Evolutionary conservation across 2,797 vertebrate species (phyloP).

Genomic region (Octomys mimax): DNA sequence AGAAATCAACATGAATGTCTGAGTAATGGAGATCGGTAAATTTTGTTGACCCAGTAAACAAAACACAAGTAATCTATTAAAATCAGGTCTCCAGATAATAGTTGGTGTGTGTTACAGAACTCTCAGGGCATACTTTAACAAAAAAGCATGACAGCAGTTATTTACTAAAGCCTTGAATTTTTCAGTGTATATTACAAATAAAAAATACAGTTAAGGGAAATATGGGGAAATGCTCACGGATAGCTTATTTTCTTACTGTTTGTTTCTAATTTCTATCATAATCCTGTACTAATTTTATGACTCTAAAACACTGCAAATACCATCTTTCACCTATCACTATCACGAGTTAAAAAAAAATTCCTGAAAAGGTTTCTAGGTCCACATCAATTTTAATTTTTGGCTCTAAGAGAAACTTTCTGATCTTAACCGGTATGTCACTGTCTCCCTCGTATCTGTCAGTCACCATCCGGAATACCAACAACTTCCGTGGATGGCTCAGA

Average conservation of each 20-base stretch:
- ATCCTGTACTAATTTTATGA: not conserved
- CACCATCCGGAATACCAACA: not conserved
- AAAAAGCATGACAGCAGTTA: not conserved
- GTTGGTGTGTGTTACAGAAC: not conserved
- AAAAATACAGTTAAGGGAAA: slow-evolving; percentile 15
- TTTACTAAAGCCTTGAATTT: not conserved
- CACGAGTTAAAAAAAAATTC: slow-evolving; percentile 15
- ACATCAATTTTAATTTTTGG: not conserved
- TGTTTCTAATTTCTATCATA: not conserved
- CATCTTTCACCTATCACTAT: not conserved
- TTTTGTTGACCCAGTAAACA: not conserved
- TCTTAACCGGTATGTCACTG: not conserved
- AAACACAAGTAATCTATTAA: slow-evolving; percentile 24
- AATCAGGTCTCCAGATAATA: not conserved
- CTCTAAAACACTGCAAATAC: not conserved
- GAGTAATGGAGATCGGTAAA: not conserved
- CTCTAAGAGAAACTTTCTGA: not conserved
- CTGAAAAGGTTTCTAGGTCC: not conserved
- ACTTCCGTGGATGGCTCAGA: not conserved
- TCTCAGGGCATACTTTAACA: not conserved
- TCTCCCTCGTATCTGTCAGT: not conserved
- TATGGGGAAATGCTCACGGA: not conserved
- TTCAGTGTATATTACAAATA: not conserved
- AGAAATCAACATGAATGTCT: slow-evolving; percentile 8
- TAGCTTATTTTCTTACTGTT: not conserved